Percentiles rank a stretch among this genome's conserved stretches.
Evolutionary conservation across 2,888 invertebrate species (phyloP).

Genomic region (Petrolisthes cinctipes): DNA sequence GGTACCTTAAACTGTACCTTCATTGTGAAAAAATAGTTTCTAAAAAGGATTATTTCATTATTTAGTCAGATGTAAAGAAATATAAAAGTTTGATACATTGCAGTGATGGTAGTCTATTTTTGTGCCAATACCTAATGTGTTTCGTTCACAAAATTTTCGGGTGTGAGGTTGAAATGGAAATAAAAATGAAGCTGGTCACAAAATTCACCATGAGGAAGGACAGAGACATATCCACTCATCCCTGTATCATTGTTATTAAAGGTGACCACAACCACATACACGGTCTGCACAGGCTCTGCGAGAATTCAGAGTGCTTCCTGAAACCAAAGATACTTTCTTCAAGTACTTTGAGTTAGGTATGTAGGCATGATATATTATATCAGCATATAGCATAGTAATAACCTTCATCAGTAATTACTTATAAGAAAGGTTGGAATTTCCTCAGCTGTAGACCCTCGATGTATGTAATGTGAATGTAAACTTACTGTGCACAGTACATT

Average conservation of each 20-base stretch:
- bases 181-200: not conserved
- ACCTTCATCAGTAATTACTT: too few species aligned
- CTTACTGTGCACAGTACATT: too few species aligned
- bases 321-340: conserved; percentile 8
- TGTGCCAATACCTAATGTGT: not conserved
- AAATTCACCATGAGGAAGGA: conserved; percentile 9
- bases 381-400: too few species aligned
- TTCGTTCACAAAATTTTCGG: not conserved
- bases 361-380: not conserved
- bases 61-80: too few species aligned
- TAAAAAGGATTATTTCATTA: too few species aligned
- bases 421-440: too few species aligned
- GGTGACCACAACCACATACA: not conserved
- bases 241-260: not conserved
- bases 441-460: too few species aligned
- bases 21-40: too few species aligned
- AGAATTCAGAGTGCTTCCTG: not conserved
- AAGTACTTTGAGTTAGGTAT: conserved; percentile 7
- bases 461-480: too few species aligned
- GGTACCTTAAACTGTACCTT: too few species aligned
- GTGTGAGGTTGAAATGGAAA: not conserved
- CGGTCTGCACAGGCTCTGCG: not conserved
- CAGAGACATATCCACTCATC: not conserved
- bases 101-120: too few species aligned
- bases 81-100: too few species aligned